Evolutionary conservation across 2,113 vertebrate species (phyloP).

Genomic region (Centrocercus urophasianus): DNA sequence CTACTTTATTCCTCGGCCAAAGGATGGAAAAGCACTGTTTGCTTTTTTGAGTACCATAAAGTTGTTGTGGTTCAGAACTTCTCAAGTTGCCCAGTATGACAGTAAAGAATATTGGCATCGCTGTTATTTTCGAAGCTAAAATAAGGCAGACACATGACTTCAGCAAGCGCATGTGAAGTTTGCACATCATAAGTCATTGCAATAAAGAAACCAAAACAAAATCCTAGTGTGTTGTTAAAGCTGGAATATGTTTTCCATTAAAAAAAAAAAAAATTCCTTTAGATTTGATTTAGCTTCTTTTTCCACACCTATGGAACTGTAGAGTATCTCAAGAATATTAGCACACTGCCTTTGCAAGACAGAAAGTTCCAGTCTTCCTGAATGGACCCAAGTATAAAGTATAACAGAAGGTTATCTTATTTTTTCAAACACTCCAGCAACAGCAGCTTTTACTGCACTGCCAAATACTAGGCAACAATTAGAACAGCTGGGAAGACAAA

Average conservation of each 20-base stretch:
- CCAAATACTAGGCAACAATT: not conserved
- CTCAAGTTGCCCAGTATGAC: not conserved
- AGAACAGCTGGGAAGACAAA: not conserved
- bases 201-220: constrained; percentile 53
- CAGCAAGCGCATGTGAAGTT: constrained; percentile 15
- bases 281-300: constrained; percentile 36
- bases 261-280: not conserved
- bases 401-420: not conserved
- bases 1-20: not conserved
- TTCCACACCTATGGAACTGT: not conserved
- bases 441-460: not conserved
- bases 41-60: not conserved
- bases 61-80: not conserved
- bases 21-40: not conserved
- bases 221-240: constrained; percentile 15
- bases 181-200: constrained; percentile 3
- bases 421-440: not conserved
- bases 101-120: constrained; percentile 3
- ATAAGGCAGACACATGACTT: constrained; percentile 30
- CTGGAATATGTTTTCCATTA: constrained; percentile 36
- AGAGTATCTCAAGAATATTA: not conserved
- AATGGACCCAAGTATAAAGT: not conserved
- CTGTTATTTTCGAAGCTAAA: constrained; percentile 37
- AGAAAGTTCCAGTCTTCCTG: not conserved
- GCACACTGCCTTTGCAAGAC: not conserved